Evolutionary conservation across 2,113 vertebrate species (phyloP).

Genomic region (Cinclus mexicanus): DNA sequence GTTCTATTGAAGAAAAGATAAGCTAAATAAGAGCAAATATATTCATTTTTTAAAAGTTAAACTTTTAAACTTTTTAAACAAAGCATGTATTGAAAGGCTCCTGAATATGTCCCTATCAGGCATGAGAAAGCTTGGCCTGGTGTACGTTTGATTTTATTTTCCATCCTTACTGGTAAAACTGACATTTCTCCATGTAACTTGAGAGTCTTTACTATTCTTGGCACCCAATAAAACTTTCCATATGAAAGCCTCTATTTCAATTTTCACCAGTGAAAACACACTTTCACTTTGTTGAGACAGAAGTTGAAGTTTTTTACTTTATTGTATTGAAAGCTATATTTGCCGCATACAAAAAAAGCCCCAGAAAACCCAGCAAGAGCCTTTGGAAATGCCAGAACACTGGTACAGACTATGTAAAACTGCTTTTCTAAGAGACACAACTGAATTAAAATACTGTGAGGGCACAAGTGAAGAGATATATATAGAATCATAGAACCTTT

Average conservation of each 20-base stretch:
- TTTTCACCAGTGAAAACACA: constrained; percentile 42
- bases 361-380: neutral
- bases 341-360: neutral
- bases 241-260: constrained; percentile 32
- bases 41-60: neutral
- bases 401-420: neutral
- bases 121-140: neutral
- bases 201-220: constrained; percentile 51
- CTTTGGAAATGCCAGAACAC: neutral
- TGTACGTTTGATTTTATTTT: constrained; percentile 24
- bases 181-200: constrained; percentile 42
- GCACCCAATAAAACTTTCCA: constrained; percentile 32
- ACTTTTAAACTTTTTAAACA: constrained; percentile 46
- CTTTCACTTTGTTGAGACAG: constrained; percentile 9
- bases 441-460: neutral
- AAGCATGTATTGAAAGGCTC: constrained; percentile 21
- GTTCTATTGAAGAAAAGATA: neutral
- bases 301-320: neutral
- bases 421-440: neutral
- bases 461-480: neutral
- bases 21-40: neutral
- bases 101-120: constrained; percentile 28
- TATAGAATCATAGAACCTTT: neutral
- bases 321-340: neutral
- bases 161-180: constrained; percentile 36